phyloP scores from a whole-genome alignment of 35 echinoderm and acorn worm species.

The Ptychodera flava region DNA sequence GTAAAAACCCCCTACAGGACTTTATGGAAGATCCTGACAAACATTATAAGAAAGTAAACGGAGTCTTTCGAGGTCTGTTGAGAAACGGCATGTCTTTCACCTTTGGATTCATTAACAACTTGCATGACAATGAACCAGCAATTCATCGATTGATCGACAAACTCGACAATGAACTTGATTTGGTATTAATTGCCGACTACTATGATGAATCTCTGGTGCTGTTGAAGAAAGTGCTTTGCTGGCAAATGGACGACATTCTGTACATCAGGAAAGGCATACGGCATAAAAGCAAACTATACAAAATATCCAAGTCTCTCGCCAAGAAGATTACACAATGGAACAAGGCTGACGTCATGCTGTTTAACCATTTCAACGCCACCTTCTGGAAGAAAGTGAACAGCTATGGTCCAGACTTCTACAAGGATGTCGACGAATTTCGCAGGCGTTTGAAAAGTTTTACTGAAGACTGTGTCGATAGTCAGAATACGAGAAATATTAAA shows the following conservation, averaged over 20 bases:
- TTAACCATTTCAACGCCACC: slow-evolving; percentile 30
- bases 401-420: slow-evolving; percentile 26
- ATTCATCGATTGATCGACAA: neutral
- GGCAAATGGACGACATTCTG: slow-evolving; percentile 11
- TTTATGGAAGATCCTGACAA: slow-evolving; percentile 23
- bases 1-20: neutral
- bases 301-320: neutral
- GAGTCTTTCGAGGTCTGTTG: neutral
- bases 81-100: neutral
- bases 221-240: slow-evolving; percentile 8
- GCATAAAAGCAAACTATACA: neutral
- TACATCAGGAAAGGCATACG: slow-evolving; percentile 4
- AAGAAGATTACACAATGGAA: slow-evolving; percentile 19
- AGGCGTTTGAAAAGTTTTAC: neutral
- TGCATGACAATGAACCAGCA: neutral
- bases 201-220: slow-evolving; percentile 24
- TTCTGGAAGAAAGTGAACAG: slow-evolving; percentile 23
- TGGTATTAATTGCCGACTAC: slow-evolving; percentile 24
- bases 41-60: neutral
- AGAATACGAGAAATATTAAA: neutral
- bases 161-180: slow-evolving; percentile 16
- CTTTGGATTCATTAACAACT: neutral
- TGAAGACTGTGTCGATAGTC: neutral
- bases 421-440: slow-evolving; percentile 8
- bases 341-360: slow-evolving; percentile 17